A percentile compares a stretch with the other conserved stretches of the same genome.
phyloP scores from a whole-genome alignment of 2,113 vertebrate species.

The Lepus europaeus region DNA sequence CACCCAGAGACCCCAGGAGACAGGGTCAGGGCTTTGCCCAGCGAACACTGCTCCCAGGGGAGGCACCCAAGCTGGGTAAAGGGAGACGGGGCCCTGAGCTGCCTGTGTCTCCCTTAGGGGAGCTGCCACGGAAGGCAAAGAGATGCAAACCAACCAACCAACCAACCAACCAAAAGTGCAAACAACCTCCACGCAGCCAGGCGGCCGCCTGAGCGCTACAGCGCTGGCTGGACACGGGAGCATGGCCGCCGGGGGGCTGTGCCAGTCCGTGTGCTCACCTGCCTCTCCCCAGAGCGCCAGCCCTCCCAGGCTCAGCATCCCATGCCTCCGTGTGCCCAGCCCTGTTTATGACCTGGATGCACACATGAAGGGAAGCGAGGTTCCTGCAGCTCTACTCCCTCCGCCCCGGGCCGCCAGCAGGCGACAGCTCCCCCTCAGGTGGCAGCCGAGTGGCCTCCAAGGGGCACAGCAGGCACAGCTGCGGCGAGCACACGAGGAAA shows the following conservation, averaged over 20 bases:
- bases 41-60: neutral
- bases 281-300: neutral
- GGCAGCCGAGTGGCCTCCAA: neutral
- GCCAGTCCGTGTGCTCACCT: no score
- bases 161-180: neutral
- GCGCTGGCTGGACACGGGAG: fast-evolving
- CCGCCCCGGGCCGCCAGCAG: fast-evolving
- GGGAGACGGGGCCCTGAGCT: neutral
- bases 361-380: neutral
- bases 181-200: fast-evolving
- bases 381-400: neutral
- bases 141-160: neutral
- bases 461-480: no score
- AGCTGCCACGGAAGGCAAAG: neutral
- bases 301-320: neutral
- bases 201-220: fast-evolving
- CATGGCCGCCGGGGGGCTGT: fast-evolving
- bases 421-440: neutral
- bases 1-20: neutral
- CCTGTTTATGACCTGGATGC: neutral
- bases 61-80: neutral
- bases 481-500: neutral
- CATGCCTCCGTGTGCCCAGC: neutral
- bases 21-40: neutral
- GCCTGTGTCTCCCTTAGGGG: neutral